A percentile compares a stretch with the other conserved stretches of the same genome.
Conservation (phyloP, 2,888 invertebrate species). For the Meandrusa payeni region DNA sequence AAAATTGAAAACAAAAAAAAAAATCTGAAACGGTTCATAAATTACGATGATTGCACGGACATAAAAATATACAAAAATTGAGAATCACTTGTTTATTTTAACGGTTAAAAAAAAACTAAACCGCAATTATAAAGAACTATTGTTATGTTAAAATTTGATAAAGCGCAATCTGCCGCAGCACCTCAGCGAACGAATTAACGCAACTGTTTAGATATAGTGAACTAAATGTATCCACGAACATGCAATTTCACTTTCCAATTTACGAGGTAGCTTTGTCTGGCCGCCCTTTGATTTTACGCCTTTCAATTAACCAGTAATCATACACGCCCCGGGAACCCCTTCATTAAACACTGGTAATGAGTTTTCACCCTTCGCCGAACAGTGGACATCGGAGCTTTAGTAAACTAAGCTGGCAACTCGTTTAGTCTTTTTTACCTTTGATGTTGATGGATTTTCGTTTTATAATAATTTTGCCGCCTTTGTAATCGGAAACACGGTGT, state of each 20-base stretch:
- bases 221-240: conserved; percentile 24
- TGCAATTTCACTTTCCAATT: conserved; percentile 45
- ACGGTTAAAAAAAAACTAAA: too few species aligned
- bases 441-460: conserved; percentile 40
- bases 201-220: conserved; percentile 14
- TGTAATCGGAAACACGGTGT: too few species aligned
- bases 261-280: conserved; percentile 59
- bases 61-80: too few species aligned
- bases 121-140: too few species aligned
- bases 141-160: not conserved
- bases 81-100: too few species aligned
- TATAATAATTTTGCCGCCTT: too few species aligned
- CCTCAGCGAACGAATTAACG: conserved; percentile 10
- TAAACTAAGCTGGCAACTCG: conserved; percentile 48
- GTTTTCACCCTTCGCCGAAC: conserved; percentile 74
- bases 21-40: too few species aligned
- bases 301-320: conserved; percentile 79
- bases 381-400: conserved; percentile 71
- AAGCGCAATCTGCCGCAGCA: not conserved
- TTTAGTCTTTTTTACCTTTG: conserved; percentile 58
- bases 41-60: too few species aligned
- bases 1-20: too few species aligned
- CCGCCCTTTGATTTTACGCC: conserved; percentile 67
- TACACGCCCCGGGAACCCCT: conserved; percentile 74
- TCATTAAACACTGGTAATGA: conserved; percentile 76